Base-by-base conservation (phyloP, 2,113 vertebrate genomes). In the Melanocharis versteri region DNA sequence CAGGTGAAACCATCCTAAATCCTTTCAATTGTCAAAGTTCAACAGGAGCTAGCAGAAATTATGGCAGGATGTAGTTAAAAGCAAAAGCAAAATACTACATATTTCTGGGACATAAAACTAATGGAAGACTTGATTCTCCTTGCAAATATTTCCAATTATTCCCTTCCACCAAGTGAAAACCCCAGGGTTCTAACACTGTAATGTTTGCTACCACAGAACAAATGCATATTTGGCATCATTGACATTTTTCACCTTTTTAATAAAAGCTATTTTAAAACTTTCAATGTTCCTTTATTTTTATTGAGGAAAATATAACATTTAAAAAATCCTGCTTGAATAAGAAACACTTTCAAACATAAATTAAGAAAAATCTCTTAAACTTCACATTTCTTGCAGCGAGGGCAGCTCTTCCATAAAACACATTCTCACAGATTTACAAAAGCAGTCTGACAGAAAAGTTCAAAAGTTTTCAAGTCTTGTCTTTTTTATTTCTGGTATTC, bases 221-320 rank as follows among this genome's bases (percentile, higher is more conserved):
- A 88, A 94, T 8, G 27, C 42, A 96, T 45, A 42, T 35, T 57
- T 45, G 15, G 86, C 9, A 83, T 53, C 39, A 64, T 1, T 35
- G 61, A 37, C 28, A 68, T 37, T 45, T 81, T 78, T 48, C n/a
- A 70, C 20, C 18, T 76, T 93, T 93, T 92, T 85, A 94, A 93
- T 82, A 96, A 87, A 95, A 93, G 50, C 45, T 62, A 68, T 65
- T 78, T 75, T 24, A 89, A 91, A 92, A 75, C 23, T 90, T 68
- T 35, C 33, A 85, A 69, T 0, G 4, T 82, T 58, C 76, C 23
- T 87, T 53, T 16, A n/a, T 69, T 91, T 92, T 93, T 90, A 85
- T 65, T 89, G 85, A 88, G 50, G 86, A 96, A 97, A 97, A 96
- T 94, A 95, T 42, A 96, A 42, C 42, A 72, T 82, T 84, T 97